Conservation (phyloP, 2,113 vertebrate species). For the Apus apus region DNA sequence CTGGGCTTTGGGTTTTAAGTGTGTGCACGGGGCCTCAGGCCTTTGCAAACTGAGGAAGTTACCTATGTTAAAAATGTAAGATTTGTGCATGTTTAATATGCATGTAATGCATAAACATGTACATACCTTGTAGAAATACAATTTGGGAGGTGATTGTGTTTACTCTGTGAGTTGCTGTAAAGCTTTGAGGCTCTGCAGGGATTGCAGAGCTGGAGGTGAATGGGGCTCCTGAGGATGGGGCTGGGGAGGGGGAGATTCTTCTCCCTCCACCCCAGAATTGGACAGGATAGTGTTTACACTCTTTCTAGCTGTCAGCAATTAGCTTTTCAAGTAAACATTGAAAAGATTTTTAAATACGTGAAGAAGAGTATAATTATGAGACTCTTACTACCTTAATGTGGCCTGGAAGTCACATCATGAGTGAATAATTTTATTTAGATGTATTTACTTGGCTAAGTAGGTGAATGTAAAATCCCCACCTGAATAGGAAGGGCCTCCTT, state of each 20-base stretch:
- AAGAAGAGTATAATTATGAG: neutral
- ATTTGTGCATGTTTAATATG: neutral
- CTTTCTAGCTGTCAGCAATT: neutral
- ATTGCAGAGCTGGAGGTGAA: neutral
- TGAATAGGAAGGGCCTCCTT: neutral
- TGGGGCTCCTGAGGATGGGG: neutral
- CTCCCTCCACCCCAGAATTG: neutral
- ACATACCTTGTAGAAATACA: neutral
- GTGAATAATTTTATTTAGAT: neutral
- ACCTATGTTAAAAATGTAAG: neutral
- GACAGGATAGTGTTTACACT: neutral
- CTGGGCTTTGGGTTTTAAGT: neutral
- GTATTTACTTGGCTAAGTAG: neutral
- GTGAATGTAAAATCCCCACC: neutral
- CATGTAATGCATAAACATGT: neutral
- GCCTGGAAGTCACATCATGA: neutral
- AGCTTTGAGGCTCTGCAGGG: neutral
- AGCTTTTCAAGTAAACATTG: neutral
- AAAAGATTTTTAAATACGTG: neutral
- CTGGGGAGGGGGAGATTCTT: rapidly evolving
- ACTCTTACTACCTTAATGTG: neutral
- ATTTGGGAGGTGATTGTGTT: neutral
- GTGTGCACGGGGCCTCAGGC: neutral
- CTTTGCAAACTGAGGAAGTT: neutral
- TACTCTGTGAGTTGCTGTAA: neutral